Conservation (phyloP, 92 coral and sea anemone genomes). For the Virgularia gustaviana region DNA sequence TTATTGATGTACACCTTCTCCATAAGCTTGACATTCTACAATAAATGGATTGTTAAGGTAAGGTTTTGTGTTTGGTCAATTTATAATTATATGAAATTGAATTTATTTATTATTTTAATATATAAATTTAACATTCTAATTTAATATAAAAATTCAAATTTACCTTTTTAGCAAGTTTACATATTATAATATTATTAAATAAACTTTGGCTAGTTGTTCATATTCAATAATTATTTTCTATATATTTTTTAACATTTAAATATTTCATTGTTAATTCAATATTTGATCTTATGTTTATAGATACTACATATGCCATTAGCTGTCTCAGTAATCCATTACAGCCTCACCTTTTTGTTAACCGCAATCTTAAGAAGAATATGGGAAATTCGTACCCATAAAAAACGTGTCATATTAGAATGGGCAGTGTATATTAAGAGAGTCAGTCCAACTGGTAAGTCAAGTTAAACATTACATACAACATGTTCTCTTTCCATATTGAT, state of each 20-base stretch:
- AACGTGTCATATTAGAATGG: constrained; percentile 75
- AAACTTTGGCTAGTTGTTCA: too few relatives aligned
- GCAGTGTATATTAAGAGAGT: constrained; percentile 78
- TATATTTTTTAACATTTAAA: too few relatives aligned
- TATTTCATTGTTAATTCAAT: too few relatives aligned
- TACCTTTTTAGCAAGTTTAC: too few relatives aligned
- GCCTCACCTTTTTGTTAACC: constrained; percentile 70
- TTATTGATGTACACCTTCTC: constrained; percentile 78
- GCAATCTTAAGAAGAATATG: constrained; percentile 71
- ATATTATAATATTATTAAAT: too few relatives aligned
- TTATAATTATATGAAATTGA: too few relatives aligned
- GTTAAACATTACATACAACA: background rate
- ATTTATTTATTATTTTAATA: too few relatives aligned
- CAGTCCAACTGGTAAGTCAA: constrained; percentile 83
- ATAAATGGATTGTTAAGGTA: constrained; percentile 78
- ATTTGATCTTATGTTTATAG: constrained; percentile 45
- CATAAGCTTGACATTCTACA: constrained; percentile 82
- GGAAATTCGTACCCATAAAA: constrained; percentile 70
- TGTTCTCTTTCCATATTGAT: too few relatives aligned
- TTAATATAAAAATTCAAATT: too few relatives aligned
- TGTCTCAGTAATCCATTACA: constrained; percentile 84
- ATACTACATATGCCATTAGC: constrained; percentile 81
- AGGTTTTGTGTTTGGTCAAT: background rate
- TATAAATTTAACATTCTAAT: too few relatives aligned
- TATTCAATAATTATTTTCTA: too few relatives aligned